Evolutionary conservation across 2,888 invertebrate species (phyloP), one percentile per base, ranked within the genome.

Genomic region (Ypsolopha scabrella): DNA sequence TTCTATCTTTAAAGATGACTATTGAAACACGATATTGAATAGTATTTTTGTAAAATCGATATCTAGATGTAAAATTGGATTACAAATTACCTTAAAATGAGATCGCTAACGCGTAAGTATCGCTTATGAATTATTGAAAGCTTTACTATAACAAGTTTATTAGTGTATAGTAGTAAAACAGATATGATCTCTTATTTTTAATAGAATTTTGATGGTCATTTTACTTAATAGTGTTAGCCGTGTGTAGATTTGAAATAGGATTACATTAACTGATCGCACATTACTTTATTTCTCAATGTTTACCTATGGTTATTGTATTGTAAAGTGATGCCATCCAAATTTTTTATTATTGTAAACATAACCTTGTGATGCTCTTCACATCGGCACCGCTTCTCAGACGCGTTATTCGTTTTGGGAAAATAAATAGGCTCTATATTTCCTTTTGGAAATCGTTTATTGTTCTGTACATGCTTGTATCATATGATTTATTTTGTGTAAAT

Each of bases 181-280:
- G 74, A 71, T 67, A 75, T 83, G 85, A 86, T 86, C 85, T 86
- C 85, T 80, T 82, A 75, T 79, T 82, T 81, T 76, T 82, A 83
- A 79, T 81, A 76, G 70, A 77, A 77, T 80, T 82, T 82, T 81
- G 80, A 81, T 80, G 82, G 81, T 80, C 81, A 77, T 82, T 82
- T 83, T 85, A 85, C 83, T 83, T 85, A 82, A 80, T 83, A 83
- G 78, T 68, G 72, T 71, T 82, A 81, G 74, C 74, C 61, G 69
- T 74, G 69, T 73, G 71, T 77, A 78, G 70, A 57, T 72, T 41
- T 72, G 70, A 66, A 67, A 68, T 79, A 77, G 70, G 62, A 62
- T 60, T 51, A 52, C 35, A 69, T 64, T 62, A 59, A 53, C 59
- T 63, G 58, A 65, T 73, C 72, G 73, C 77, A 77, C 77, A 74